Base-by-base conservation (phyloP, 1,140 invertebrate species). In the Pseudobourletiella spinata region DNA sequence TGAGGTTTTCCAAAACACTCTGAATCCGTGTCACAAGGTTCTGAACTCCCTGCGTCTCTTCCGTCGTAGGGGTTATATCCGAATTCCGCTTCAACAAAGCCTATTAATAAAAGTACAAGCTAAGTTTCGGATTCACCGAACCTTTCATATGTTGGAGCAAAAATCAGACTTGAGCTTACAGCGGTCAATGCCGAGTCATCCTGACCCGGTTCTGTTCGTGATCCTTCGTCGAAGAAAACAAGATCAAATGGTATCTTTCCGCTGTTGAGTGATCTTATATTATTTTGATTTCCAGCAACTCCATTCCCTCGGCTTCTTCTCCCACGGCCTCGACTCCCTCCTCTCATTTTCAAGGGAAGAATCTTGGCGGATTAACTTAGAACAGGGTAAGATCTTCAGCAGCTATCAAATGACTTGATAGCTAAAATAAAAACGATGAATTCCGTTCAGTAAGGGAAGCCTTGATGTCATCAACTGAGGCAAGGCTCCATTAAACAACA, bases 1-100 rank as follows among this genome's bases (percentile, higher is more conserved):
- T 91, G 18, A 98, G 76, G 75, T 91, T 95, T 73, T 97, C 94
- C 42, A 98, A 77, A 39, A 96, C 90, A 35, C 83, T 84, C 74
- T 95, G 91, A 26, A 97, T 82, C 74, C 96, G 95, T 14, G 90
- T 94, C 35, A 97, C 91, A 4, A 98, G 79, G 76, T 90, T 93
- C 22, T 92, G 81, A 55, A 98, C 87, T 0, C 91, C 84, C 1
- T 89, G 86, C 77, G 95, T 90, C 72, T 98, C 94, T 55, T 85
- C 82, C 0, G 91, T 81, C 1, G 89, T 86, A 1, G 94, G 93
- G 54, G 88, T 91, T 32, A 98, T 79, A 71, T 97, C 92, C 50
- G 85, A 80, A 75, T 95, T 93, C 46, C 92, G 81, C 75, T 96
- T 96, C 16, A 96, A 75, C 11, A 97, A 76, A 1, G 89, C 89